phyloP scores from a whole-genome alignment of 2,888 invertebrate species.

The Mesorhabditis belari region DNA sequence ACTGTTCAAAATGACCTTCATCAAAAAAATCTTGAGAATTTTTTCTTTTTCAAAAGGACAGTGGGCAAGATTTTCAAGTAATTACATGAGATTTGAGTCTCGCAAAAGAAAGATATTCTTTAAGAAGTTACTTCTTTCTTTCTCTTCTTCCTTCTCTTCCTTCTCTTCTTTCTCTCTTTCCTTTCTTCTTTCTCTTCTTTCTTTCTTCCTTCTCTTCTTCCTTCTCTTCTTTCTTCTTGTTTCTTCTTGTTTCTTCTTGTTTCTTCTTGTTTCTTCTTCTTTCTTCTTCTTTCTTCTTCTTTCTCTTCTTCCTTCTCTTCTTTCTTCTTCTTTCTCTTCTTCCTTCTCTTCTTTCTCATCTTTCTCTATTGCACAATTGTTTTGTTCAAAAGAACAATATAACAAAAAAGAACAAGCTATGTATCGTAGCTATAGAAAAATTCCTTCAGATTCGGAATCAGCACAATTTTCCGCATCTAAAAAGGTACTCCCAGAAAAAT shows the following conservation, averaged over 20 bases:
- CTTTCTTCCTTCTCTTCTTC: conserved; percentile 3
- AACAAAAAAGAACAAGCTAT: no score
- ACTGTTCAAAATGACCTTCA: no score
- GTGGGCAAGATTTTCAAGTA: no score
- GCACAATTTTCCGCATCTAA: no score
- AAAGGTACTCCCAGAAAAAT: neutral
- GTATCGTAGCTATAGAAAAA: no score
- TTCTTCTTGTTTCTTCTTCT: conserved; percentile 3
- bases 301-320: conserved; percentile 2
- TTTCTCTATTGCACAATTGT: conserved; percentile 1
- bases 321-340: conserved; percentile 1
- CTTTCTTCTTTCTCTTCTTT: neutral
- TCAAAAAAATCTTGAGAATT: no score
- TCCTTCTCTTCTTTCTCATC: neutral
- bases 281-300: conserved; percentile 2
- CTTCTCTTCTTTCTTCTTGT: neutral
- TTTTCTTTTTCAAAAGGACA: no score
- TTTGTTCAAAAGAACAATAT: no score
- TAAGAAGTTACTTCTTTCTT: no score
- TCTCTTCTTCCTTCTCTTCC: neutral
- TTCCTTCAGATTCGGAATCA: no score
- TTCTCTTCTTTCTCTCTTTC: neutral
- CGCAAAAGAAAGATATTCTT: conserved; percentile 2
- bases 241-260: conserved; percentile 9
- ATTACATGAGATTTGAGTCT: no score